phyloP scores from a whole-genome alignment of 2,888 invertebrate genomes.

The Pseudococcus longispinus region DNA sequence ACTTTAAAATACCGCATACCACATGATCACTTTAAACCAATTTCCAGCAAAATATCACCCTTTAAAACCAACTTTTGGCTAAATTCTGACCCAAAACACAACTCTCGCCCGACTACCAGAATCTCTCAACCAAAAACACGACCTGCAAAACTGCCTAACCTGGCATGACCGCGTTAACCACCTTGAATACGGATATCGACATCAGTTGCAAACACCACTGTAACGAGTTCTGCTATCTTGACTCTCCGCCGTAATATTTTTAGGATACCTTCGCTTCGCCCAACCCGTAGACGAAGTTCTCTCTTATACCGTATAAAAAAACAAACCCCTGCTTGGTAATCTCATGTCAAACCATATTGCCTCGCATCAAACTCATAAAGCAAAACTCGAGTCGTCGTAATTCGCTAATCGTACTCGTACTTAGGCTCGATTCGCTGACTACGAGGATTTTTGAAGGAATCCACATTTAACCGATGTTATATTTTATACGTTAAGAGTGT shows the following conservation, averaged over 20 bases:
- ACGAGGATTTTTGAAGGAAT: neutral
- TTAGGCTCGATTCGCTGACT: neutral
- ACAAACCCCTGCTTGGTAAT: too few species aligned
- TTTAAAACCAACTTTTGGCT: neutral
- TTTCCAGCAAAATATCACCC: too few species aligned
- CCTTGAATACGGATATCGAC: neutral
- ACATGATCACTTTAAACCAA: too few species aligned
- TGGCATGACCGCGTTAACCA: neutral
- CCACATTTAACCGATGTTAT: neutral
- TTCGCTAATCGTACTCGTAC: too few species aligned
- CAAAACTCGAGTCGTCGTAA: neutral
- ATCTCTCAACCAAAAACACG: neutral
- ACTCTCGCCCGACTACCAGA: neutral
- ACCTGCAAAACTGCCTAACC: neutral
- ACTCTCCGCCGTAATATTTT: neutral
- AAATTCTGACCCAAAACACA: neutral
- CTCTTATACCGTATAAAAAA: too few species aligned
- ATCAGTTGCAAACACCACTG: neutral
- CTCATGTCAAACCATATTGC: too few species aligned
- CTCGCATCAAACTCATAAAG: neutral
- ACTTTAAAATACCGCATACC: too few species aligned
- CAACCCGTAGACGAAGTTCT: too few species aligned
- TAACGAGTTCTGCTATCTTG: neutral
- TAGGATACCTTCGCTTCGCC: neutral
- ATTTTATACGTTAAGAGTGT: neutral